Evolutionary conservation across 2,113 vertebrate species (phyloP), one percentile per base, ranked within the genome.

Genomic region (Lophura nycthemera): DNA sequence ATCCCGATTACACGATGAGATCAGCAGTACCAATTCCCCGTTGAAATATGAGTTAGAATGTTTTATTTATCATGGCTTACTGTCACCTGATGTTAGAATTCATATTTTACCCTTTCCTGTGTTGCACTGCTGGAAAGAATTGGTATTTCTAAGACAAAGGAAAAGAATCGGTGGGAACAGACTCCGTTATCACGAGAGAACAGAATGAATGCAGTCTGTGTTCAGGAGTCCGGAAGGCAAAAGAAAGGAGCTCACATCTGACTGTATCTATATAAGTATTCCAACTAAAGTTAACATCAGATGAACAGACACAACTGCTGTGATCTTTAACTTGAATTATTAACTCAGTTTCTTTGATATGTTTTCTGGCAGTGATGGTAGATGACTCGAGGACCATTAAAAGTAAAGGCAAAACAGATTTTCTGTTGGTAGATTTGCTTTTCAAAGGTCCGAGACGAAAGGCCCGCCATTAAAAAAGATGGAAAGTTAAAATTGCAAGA

Each of bases 201-300:
- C 93, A 85, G 79, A 93, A 92, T 85, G 86, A 86, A 50, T 64
- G 83, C 89, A 88, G 90, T 90, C 75, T 83, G 79, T 48, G 43
- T 45, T 82, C 91, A 78, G 83, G 47, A 71, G 63, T 64, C n/a
- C 30, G 61, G 66, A 79, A 63, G 45, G 59, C 3, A 9, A 82
- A 75, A 67, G 24, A n/a, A 72, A 93, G 79, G 47, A 80, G 43
- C 32, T 88, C n/a, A 71, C 20, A 3, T 15, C 13, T 60, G 75
- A 17, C 72, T 45, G 15, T 21, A 75, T 25, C 2, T 13, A 14
- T 18, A 10, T 22, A 83, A 73, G 13, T 13, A 45, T 3, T 83
- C 6, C 1, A 57, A 63, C 40, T 48, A 71, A 67, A 79, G 47
- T 64, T 42, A 76, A 79, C 71, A 56, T 19, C 52, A 45, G 64